Conservation (phyloP, 2,797 vertebrate species). For the Chaenodraco wilsoni region DNA sequence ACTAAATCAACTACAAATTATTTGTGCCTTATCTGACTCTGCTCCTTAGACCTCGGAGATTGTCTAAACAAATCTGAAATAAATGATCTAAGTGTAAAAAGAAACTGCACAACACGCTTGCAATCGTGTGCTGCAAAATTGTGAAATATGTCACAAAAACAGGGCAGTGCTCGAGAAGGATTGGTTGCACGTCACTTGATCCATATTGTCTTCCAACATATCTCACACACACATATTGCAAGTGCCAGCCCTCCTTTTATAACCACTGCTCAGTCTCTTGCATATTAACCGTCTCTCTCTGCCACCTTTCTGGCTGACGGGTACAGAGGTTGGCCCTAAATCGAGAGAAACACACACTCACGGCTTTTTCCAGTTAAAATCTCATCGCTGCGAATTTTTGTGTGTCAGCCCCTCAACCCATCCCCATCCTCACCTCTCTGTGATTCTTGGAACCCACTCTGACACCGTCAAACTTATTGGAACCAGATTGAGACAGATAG, state of each 20-base stretch:
- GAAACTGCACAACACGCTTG: slow-evolving; percentile 4
- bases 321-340: slow-evolving; percentile 74
- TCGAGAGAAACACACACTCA: slow-evolving; percentile 17
- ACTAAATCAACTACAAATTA: slow-evolving; percentile 29
- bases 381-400: slow-evolving; percentile 20
- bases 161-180: slow-evolving; percentile 40
- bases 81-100: slow-evolving; percentile 33
- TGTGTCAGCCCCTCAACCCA: slow-evolving; percentile 31
- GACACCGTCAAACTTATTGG: slow-evolving; percentile 57
- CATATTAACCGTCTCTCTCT: slow-evolving; percentile 57
- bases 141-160: slow-evolving; percentile 61
- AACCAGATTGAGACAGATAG: slow-evolving; percentile 36
- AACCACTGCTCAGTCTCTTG: slow-evolving; percentile 61
- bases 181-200: slow-evolving; percentile 57
- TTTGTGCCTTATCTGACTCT: slow-evolving; percentile 25
- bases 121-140: slow-evolving; percentile 17
- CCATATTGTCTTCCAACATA: slow-evolving; percentile 52
- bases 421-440: slow-evolving; percentile 58
- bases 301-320: slow-evolving; percentile 77
- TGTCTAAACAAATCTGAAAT: slow-evolving; percentile 39
- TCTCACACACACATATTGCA: slow-evolving; percentile 14
- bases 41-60: slow-evolving; percentile 24
- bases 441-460: slow-evolving; percentile 52
- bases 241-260: slow-evolving; percentile 54
- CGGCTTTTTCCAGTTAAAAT: slow-evolving; percentile 36